Evolutionary conservation across 2,888 invertebrate species (phyloP).

Genomic region (Colostygia pectinataria): DNA sequence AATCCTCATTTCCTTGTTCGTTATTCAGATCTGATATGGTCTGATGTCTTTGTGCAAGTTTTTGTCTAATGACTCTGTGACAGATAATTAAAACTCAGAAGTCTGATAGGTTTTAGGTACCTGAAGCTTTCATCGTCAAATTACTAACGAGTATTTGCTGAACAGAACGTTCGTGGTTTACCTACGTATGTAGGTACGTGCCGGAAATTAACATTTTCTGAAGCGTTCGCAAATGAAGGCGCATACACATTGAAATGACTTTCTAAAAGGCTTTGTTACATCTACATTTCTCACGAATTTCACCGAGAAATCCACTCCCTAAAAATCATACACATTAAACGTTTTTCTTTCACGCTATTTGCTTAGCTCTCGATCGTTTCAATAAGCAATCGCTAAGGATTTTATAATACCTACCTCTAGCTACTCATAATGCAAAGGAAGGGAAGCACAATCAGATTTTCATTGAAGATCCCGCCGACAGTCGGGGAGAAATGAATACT

Average conservation of each 20-base stretch:
- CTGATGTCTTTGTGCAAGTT: conserved; percentile 33
- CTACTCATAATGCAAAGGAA: conserved; percentile 73
- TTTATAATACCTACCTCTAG: conserved; percentile 53
- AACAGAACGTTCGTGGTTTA: too few species aligned
- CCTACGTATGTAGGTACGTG: conserved; percentile 11
- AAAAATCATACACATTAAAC: conserved; percentile 56
- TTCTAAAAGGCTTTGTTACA: conserved; percentile 56
- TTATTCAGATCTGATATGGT: conserved; percentile 51
- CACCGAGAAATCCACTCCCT: conserved; percentile 40
- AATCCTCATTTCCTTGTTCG: conserved; percentile 67
- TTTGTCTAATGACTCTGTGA: conserved; percentile 29
- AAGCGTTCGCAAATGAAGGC: conserved; percentile 65
- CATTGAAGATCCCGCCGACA: conserved; percentile 56
- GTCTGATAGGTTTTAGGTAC: conserved; percentile 6
- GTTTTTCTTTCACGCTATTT: conserved; percentile 55
- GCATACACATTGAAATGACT: conserved; percentile 59
- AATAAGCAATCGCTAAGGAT: conserved; percentile 62
- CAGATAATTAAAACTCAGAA: conserved; percentile 21
- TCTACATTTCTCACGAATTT: conserved; percentile 46
- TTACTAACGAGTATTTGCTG: conserved; percentile 3
- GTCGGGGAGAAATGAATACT: conserved; percentile 73
- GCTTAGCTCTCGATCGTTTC: conserved; percentile 58
- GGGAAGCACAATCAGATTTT: conserved; percentile 77
- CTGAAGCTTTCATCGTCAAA: conserved; percentile 4
- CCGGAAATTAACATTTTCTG: conserved; percentile 69